phyloP scores from a whole-genome alignment of 2,113 vertebrate species.

The Bos javanicus region DNA sequence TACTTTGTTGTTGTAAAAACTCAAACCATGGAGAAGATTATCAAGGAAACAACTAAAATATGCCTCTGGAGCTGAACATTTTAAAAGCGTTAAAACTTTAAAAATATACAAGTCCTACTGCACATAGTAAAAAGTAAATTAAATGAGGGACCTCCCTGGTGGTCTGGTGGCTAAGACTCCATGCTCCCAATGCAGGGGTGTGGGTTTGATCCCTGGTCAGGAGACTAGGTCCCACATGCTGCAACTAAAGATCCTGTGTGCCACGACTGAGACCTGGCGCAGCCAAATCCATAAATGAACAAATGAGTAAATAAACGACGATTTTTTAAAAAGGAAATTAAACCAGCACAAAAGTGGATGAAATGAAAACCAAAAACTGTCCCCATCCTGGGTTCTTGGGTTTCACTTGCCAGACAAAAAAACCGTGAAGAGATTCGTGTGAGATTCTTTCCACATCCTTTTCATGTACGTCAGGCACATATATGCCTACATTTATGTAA shows the following conservation, averaged over 20 bases:
- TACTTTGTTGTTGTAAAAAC: background rate
- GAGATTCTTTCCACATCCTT: background rate
- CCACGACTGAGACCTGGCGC: rapidly evolving
- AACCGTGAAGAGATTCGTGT: background rate
- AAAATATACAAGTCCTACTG: background rate
- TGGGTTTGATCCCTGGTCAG: background rate
- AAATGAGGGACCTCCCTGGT: background rate
- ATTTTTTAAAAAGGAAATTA: background rate
- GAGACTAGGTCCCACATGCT: background rate
- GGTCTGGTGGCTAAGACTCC: background rate
- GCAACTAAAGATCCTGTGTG: background rate
- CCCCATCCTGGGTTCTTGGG: background rate
- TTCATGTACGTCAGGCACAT: background rate
- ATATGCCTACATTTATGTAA: background rate
- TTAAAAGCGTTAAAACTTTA: background rate
- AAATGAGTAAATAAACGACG: background rate
- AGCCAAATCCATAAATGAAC: background rate
- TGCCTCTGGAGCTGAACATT: background rate
- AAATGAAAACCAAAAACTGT: background rate
- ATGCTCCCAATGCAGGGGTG: background rate
- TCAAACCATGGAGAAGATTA: background rate
- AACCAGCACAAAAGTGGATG: background rate
- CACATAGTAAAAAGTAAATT: background rate
- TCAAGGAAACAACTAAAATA: background rate
- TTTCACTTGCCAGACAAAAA: background rate